A percentile compares a stretch with the other conserved stretches of the same genome.
Conservation (phyloP, 2,888 invertebrate species). For the Dromius quadrimaculatus region DNA sequence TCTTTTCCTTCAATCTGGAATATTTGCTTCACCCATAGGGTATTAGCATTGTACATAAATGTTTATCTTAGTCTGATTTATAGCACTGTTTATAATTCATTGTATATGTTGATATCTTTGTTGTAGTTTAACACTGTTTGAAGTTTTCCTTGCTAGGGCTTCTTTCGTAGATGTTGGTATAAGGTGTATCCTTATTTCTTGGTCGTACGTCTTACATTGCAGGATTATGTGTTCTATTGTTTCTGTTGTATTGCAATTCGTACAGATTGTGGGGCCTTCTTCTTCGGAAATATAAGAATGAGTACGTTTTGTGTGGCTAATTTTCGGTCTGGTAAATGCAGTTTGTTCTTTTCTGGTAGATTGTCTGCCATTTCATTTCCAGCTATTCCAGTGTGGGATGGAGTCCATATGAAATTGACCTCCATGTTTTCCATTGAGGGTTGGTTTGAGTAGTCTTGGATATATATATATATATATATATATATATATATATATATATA, state of each 20-base stretch:
- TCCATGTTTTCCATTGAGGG: not conserved
- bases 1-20: not conserved
- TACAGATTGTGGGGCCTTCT: not conserved
- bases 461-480: not conserved
- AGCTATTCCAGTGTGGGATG: not conserved
- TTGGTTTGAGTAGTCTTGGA: not conserved
- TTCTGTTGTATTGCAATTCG: not conserved
- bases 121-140: not conserved
- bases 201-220: not conserved
- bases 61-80: too few relatives aligned
- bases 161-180: slow-evolving; percentile 12
- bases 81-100: slow-evolving; percentile 4
- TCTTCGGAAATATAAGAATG: not conserved
- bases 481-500: too few relatives aligned
- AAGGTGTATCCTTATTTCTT: slow-evolving; percentile 2
- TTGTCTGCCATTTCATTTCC: not conserved
- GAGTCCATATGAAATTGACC: slow-evolving; percentile 1
- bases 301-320: not conserved
- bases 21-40: slow-evolving; percentile 3
- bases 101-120: not conserved
- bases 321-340: slow-evolving; percentile 6
- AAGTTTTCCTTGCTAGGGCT: slow-evolving; percentile 3
- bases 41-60: not conserved
- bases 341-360: slow-evolving; percentile 8
- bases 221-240: not conserved